Conservation (phyloP, 1,140 invertebrate genomes). For the Drosophila rhopaloa region DNA sequence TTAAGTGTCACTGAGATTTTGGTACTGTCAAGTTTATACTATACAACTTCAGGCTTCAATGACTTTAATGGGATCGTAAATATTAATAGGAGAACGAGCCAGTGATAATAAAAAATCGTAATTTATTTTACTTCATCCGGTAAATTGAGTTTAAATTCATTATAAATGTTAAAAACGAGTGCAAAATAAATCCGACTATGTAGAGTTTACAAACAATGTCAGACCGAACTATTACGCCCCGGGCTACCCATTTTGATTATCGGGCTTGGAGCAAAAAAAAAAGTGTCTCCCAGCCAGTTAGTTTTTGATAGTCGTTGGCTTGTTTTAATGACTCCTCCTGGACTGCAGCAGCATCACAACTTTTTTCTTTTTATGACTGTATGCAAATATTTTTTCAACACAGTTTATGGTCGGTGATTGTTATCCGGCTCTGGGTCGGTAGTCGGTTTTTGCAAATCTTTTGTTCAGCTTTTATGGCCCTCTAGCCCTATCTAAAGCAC, state of each 20-base stretch:
- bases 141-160: too few species aligned
- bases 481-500: background rate
- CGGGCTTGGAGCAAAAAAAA: constrained; percentile 13
- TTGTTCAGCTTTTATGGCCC: constrained; percentile 43
- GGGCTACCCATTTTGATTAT: constrained; percentile 31
- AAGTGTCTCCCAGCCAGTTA: constrained; percentile 62
- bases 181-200: background rate
- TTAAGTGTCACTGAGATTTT: background rate
- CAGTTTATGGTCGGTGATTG: constrained; percentile 68
- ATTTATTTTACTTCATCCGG: too few species aligned
- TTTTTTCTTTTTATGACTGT: constrained; percentile 27
- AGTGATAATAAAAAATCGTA: background rate
- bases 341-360: constrained; percentile 27
- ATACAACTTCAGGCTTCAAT: constrained; percentile 7
- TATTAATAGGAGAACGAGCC: constrained; percentile 6
- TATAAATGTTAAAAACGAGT: too few species aligned
- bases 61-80: constrained; percentile 17
- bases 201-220: background rate
- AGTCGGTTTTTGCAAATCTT: constrained; percentile 48
- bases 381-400: constrained; percentile 69
- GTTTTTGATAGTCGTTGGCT: constrained; percentile 68
- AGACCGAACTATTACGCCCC: background rate
- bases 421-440: constrained; percentile 47
- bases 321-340: constrained; percentile 69
- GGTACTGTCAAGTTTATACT: background rate